A percentile compares a stretch with the other conserved stretches of the same genome.
These are phyloP conservation scores for Amphipoea lucens DNA, from an alignment of 2,888 invertebrate genomes.

Conservation along the genomic window DNA sequence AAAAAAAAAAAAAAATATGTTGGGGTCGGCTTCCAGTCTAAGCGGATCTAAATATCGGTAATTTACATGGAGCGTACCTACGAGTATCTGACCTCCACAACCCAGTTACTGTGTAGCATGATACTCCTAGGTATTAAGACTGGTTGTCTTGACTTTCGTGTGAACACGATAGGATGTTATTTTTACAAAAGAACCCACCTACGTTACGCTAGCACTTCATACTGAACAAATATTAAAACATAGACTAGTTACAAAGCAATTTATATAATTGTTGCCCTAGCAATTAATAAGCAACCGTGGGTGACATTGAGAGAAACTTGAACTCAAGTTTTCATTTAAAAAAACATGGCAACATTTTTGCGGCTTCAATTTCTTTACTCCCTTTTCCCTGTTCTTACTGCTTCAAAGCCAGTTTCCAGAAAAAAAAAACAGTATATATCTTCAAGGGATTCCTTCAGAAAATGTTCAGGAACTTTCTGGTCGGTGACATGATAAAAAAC, in stretches of 20 bases:
- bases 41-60: neutral
- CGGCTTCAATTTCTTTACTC: neutral
- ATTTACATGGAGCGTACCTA: neutral
- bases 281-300: slow-evolving; percentile 8
- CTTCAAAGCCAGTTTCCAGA: neutral
- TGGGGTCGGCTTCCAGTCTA: neutral
- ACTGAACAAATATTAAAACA: slow-evolving; percentile 3
- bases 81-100: no score
- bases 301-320: neutral
- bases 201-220: neutral
- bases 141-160: no score
- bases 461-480: neutral
- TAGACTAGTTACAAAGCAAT: neutral
- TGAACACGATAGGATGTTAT: neutral
- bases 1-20: no score
- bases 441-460: neutral
- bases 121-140: neutral
- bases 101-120: neutral
- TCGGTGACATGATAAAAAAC: neutral
- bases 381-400: neutral
- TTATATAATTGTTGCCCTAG: slow-evolving; percentile 1
- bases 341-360: neutral
- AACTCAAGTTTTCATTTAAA: neutral
- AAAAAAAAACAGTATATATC: neutral
- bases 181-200: neutral